These are phyloP conservation scores for Lysandra bellargus DNA, from an alignment of 2,888 invertebrate species.

Conservation along the genomic window DNA sequence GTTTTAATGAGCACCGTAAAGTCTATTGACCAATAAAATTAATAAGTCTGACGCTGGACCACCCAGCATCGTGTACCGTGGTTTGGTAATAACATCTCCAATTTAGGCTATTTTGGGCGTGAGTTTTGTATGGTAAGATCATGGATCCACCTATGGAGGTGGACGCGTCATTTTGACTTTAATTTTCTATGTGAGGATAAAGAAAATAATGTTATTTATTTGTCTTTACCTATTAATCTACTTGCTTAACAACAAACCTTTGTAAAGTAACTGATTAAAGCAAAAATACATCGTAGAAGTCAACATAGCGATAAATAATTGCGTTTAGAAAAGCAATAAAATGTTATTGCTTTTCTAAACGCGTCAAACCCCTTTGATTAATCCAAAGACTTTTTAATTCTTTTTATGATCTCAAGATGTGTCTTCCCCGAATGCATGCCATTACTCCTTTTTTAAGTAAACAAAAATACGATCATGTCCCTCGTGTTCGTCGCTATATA, in stretches of 20 bases:
- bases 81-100: conserved; percentile 45
- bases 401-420: conserved; percentile 23
- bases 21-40: conserved; percentile 21
- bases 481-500: conserved; percentile 55
- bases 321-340: background rate
- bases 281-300: background rate
- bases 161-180: background rate
- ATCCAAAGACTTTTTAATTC: background rate
- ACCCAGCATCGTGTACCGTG: conserved; percentile 37
- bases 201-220: background rate
- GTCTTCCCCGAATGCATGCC: background rate
- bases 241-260: background rate
- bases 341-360: background rate
- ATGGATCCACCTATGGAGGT: too few species aligned
- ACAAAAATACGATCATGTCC: conserved; percentile 46
- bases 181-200: background rate
- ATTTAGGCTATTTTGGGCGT: conserved; percentile 39
- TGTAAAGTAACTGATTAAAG: background rate
- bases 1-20: conserved; percentile 16
- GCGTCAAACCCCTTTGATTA: background rate
- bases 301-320: background rate
- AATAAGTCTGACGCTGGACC: conserved; percentile 14
- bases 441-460: conserved; percentile 10
- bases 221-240: background rate
- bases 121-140: conserved; percentile 15